Evolutionary conservation across 2,888 invertebrate genomes (phyloP).

Genomic region (Diachrysia chrysitis): DNA sequence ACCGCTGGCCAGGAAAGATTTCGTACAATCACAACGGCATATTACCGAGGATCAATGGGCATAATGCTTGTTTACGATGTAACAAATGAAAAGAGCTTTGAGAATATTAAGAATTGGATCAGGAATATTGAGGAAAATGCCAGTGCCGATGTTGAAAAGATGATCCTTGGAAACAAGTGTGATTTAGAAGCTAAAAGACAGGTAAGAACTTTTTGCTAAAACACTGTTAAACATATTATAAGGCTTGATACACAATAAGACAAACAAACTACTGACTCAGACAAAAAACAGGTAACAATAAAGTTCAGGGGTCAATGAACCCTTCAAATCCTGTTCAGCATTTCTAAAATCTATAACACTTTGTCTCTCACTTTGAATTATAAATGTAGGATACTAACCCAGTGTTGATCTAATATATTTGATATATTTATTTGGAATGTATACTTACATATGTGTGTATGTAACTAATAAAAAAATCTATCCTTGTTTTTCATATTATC

Average conservation of each 20-base stretch:
- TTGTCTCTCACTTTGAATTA: constrained; percentile 5
- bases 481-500: no score
- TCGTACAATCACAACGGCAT: constrained; percentile 99
- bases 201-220: constrained; percentile 76
- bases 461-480: no score
- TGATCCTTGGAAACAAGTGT: constrained; percentile 99
- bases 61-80: constrained; percentile 99
- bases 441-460: no score
- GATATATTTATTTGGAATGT: no score
- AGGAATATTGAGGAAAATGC: constrained; percentile 99
- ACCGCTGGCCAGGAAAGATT: constrained; percentile 99
- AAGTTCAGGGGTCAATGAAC: constrained; percentile 12
- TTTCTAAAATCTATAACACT: constrained; percentile 15
- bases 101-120: constrained; percentile 99
- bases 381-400: not conserved
- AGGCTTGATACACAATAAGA: not conserved
- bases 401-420: not conserved
- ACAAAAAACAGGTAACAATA: not conserved
- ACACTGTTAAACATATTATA: not conserved
- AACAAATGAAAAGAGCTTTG: constrained; percentile 99
- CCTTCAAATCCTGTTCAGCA: not conserved
- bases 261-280: not conserved
- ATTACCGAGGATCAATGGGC: constrained; percentile 99
- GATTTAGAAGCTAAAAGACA: constrained; percentile 98
- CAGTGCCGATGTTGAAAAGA: constrained; percentile 99